Base-by-base conservation (phyloP, 1,140 invertebrate genomes). In the Bombus sibiricus region DNA sequence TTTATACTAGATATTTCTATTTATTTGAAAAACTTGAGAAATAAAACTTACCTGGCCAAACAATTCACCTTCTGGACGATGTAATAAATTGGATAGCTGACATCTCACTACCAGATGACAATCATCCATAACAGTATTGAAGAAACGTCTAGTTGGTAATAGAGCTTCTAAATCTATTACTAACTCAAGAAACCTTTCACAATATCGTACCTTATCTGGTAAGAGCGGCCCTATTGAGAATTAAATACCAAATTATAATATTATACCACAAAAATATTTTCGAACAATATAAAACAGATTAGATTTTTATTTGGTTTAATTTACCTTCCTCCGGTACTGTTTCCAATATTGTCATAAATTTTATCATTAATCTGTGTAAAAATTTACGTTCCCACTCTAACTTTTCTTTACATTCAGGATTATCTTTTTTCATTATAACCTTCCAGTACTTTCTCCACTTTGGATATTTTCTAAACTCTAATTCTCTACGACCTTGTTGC, bases 101-200 rank as follows among this genome's bases (percentile, higher is more conserved):
- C 98, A 99, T 69, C 97, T 96, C 1, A 99, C 98, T 28, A 99
- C 97, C 5, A 99, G 95, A 94, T 99, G 99, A 89, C 97, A 97
- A 94, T 99, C 98, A 95, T 99, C 99, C 92, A 99, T 96, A 0
- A 99, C 97, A 0, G 98, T 98, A 95, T 99, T 99, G 93, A 99
- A 99, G 95, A 99, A 99, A 74, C 99, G 96, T 76, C 99, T 96
- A 1, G 99, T 99, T 2, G 99, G 98, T 86, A 99, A 95, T 78
- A 99, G 95, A 37, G 99, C 98, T 94, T 99, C 99, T 76, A 99
- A 95, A 94, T 99, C 99, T 87, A 99, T 99, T 93, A 99, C 96
- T 57, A 99, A 95, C 95, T 99, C 99, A 57, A 99, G 93, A 95
- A 99, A 99, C 83, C 99, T 96, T 95, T 99, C 99, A 94, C 98